Evolutionary conservation across 1,140 invertebrate genomes (phyloP), one percentile per base, ranked within the genome.

Genomic region (Pseudomyrmex dendroicus): DNA sequence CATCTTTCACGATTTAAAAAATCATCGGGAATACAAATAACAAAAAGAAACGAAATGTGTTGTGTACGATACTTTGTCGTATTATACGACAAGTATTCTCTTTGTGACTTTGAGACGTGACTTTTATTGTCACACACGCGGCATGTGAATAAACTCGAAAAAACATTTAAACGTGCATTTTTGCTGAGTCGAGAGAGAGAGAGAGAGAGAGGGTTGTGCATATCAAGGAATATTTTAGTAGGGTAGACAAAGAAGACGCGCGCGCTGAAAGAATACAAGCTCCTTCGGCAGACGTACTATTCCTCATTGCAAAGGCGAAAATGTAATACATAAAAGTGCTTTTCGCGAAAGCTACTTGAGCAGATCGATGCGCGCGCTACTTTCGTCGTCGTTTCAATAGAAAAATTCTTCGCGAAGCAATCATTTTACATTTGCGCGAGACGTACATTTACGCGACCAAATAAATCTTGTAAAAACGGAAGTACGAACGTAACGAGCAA

Each of bases 291-390:
- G 20, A 70, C 15, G 56, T 10, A 8, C 44, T 61, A 61, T 22
- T 64, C 52, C 46, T 7, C 35, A 2, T 59, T 22, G 22, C 15
- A 56, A 59, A 68, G 20, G 59, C 22, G 76, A 17, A 80, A 80
- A 80, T 72, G 66, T 20, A 72, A 80, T 80, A 72, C 12, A 20
- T n/a, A 80, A 61, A 64, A 72, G 20, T 80, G 20, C 1, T 59
- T 72, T 70, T 70, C 54, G 7, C n/a, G 20, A 50, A 35, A 72
- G 76, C 66, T 50, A 59, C 54, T 48, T 70, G 54, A 59, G n/a
- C 8, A 35, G 46, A 50, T 80, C 15, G n/a, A 50, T 72, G 20
- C 15, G 22, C 59, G 20, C 15, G 22, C 59, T 59, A 15, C 20
- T 72, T 59, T 80, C 46, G 46, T 35, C 7, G 44, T 35, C 35